phyloP scores from a whole-genome alignment of 2,888 invertebrate species.

The Drosophila cognata region DNA sequence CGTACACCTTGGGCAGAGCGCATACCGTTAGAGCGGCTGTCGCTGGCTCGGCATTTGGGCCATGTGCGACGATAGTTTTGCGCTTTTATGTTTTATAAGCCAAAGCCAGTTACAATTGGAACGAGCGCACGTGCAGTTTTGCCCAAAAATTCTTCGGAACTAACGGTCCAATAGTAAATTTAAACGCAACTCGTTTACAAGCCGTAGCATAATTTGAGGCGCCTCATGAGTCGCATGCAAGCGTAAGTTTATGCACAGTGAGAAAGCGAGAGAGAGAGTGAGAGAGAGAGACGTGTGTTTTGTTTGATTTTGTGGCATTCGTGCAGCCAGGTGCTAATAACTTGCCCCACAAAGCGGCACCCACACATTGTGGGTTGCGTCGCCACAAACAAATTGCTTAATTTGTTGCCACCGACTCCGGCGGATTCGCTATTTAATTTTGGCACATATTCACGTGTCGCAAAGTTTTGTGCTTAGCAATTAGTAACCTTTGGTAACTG shows the following conservation, averaged over 20 bases:
- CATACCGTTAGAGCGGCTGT: conserved; percentile 37
- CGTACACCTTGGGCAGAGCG: conserved; percentile 57
- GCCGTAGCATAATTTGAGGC: conserved; percentile 67
- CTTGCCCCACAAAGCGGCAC: conserved; percentile 37
- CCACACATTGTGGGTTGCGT: conserved; percentile 48
- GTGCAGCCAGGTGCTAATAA: conserved; percentile 67
- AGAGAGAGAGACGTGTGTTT: background rate
- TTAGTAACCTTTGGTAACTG: conserved; percentile 60
- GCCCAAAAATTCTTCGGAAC: conserved; percentile 38
- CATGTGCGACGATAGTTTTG: conserved; percentile 51
- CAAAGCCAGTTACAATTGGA: conserved; percentile 68
- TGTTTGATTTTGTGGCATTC: conserved; percentile 19
- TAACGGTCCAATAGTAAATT: conserved; percentile 6
- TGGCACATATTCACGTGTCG: conserved; percentile 58
- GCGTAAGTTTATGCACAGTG: conserved; percentile 75
- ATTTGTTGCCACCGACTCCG: conserved; percentile 58
- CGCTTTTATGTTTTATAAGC: conserved; percentile 70
- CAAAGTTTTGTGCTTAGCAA: conserved; percentile 57
- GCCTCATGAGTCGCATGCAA: conserved; percentile 80
- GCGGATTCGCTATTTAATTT: conserved; percentile 36
- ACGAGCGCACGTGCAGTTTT: conserved; percentile 75
- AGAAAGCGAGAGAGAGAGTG: background rate
- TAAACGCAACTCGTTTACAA: conserved; percentile 11
- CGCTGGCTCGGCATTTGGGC: conserved; percentile 17
- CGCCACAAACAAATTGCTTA: conserved; percentile 66